A percentile compares a stretch with the other conserved stretches of the same genome.
Conservation (phyloP, 2,888 invertebrate species). For the Maniola hyperantus region DNA sequence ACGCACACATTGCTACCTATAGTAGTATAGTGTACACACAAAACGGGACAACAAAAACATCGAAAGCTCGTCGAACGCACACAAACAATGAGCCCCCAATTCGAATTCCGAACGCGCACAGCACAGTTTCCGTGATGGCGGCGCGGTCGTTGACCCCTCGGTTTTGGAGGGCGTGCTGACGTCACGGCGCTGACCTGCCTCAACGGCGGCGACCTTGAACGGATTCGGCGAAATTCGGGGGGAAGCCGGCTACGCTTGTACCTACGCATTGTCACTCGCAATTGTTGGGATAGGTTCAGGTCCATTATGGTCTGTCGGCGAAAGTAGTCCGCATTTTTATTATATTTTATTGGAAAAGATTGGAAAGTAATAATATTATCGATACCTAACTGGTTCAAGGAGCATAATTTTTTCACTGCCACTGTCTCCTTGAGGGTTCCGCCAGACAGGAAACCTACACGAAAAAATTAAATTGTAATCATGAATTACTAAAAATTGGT, state of each 20-base stretch:
- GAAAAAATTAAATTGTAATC: too few species aligned
- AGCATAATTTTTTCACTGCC: too few species aligned
- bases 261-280: slow-evolving; percentile 29
- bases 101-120: slow-evolving; percentile 79
- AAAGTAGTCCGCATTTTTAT: background rate
- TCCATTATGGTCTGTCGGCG: slow-evolving; percentile 28
- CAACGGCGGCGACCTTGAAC: slow-evolving; percentile 70
- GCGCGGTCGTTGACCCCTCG: slow-evolving; percentile 68
- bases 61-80: slow-evolving; percentile 55
- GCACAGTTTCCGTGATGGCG: slow-evolving; percentile 78
- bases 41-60: slow-evolving; percentile 44
- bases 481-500: too few species aligned
- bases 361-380: too few species aligned
- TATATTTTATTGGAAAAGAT: background rate
- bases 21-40: slow-evolving; percentile 1
- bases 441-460: too few species aligned
- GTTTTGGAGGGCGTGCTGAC: slow-evolving; percentile 80
- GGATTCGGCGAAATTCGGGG: slow-evolving; percentile 46
- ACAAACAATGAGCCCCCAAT: slow-evolving; percentile 66
- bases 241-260: slow-evolving; percentile 21
- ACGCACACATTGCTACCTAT: slow-evolving; percentile 48
- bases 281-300: slow-evolving; percentile 34
- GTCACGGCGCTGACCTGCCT: slow-evolving; percentile 77
- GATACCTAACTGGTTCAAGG: too few species aligned
- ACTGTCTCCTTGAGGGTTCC: too few species aligned